phyloP scores from a whole-genome alignment of 2,888 invertebrate species.

The Sinohyriopsis cumingii region DNA sequence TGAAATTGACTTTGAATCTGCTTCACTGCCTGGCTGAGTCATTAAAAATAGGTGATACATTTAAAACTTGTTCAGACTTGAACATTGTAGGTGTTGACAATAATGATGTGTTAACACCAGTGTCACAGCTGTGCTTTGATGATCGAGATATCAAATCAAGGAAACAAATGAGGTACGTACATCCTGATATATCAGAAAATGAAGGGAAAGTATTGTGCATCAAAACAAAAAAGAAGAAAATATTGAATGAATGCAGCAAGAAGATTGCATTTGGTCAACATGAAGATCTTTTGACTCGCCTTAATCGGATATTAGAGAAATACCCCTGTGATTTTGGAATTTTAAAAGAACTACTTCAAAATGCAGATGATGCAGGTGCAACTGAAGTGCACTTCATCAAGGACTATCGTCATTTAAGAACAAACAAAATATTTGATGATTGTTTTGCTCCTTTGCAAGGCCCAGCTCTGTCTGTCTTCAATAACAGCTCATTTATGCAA shows the following conservation, averaged over 20 bases:
- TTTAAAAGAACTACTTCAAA: constrained; percentile 63
- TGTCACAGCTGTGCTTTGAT: constrained; percentile 46
- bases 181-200: constrained; percentile 14
- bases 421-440: constrained; percentile 26
- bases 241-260: neutral
- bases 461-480: constrained; percentile 58
- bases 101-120: constrained; percentile 25
- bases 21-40: constrained; percentile 21
- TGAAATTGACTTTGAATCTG: constrained; percentile 8
- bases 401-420: constrained; percentile 41
- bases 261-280: constrained; percentile 60
- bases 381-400: constrained; percentile 57
- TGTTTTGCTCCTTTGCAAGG: constrained; percentile 51
- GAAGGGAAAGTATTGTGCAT: neutral
- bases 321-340: constrained; percentile 59
- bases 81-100: too few species aligned
- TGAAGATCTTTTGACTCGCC: constrained; percentile 53
- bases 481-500: constrained; percentile 48
- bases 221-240: neutral
- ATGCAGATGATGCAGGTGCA: constrained; percentile 61
- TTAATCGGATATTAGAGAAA: constrained; percentile 54
- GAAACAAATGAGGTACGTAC: constrained; percentile 22
- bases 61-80: neutral
- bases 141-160: constrained; percentile 43
- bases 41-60: neutral